These are phyloP conservation scores for Bufo bufo DNA, from an alignment of 2,113 vertebrate genomes.

Conservation along the genomic window DNA sequence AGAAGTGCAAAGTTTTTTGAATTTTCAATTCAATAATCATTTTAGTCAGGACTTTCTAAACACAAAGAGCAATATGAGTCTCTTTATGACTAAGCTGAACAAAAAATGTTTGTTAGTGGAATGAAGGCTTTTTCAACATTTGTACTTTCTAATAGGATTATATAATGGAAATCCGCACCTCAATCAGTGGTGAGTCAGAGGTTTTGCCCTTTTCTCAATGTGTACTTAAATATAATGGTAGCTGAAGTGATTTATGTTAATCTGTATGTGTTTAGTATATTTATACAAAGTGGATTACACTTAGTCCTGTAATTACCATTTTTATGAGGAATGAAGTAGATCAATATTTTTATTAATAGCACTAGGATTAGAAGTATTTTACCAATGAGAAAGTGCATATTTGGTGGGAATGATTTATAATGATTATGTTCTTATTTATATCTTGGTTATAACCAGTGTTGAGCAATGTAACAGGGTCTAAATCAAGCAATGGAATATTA, in stretches of 20 bases:
- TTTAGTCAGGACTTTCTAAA: neutral
- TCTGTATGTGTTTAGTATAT: slow-evolving; percentile 49
- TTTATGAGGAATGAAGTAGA: slow-evolving; percentile 39
- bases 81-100: neutral
- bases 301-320: slow-evolving; percentile 44
- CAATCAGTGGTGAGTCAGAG: slow-evolving; percentile 53
- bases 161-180: slow-evolving; percentile 50
- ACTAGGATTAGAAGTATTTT: slow-evolving; percentile 32
- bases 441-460: neutral
- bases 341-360: slow-evolving; percentile 49
- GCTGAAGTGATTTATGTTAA: slow-evolving; percentile 52
- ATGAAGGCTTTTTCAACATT: slow-evolving; percentile 46
- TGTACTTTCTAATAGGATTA: slow-evolving; percentile 53
- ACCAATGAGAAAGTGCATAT: slow-evolving; percentile 1
- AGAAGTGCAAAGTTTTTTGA: neutral
- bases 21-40: neutral
- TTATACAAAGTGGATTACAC: slow-evolving; percentile 43
- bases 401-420: neutral
- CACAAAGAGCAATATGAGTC: neutral
- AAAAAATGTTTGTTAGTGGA: slow-evolving; percentile 5
- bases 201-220: slow-evolving; percentile 46
- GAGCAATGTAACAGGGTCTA: too few species aligned
- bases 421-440: too few species aligned
- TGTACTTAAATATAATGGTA: slow-evolving; percentile 44
- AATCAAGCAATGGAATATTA: too few species aligned